Evolutionary conservation across 2,113 vertebrate species (phyloP).

Genomic region (Dipodomys merriami): DNA sequence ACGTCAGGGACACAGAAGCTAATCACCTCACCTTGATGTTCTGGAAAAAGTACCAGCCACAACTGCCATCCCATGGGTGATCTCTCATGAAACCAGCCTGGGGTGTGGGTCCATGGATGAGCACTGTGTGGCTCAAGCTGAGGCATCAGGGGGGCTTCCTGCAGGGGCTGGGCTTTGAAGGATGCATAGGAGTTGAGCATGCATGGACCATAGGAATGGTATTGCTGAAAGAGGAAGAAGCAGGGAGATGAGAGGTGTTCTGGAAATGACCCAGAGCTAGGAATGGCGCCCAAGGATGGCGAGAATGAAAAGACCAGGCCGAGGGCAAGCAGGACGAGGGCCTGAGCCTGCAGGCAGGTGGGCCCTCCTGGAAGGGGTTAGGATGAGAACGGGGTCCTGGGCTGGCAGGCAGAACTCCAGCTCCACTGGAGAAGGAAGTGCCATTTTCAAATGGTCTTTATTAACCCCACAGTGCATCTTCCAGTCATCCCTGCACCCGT

Average conservation of each 20-base stretch:
- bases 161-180: not conserved
- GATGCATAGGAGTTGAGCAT: not conserved
- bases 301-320: not conserved
- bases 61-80: too few species aligned
- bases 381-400: not conserved
- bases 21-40: too few species aligned
- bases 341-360: not conserved
- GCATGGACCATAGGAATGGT: not conserved
- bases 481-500: not conserved
- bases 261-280: not conserved
- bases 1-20: not conserved
- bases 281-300: not conserved
- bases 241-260: not conserved
- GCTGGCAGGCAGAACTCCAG: not conserved
- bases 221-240: not conserved
- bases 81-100: not conserved
- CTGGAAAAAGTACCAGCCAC: not conserved
- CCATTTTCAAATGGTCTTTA: slow-evolving; percentile 67
- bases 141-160: slow-evolving; percentile 3
- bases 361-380: not conserved
- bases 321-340: not conserved
- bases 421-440: not conserved
- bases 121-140: not conserved
- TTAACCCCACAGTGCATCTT: not conserved
- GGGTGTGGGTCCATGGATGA: not conserved